Evolutionary conservation across 64 coral and sea anemone genomes (phyloP), one percentile per base, ranked within the genome.

Genomic region (Pocillopora damicornis): DNA sequence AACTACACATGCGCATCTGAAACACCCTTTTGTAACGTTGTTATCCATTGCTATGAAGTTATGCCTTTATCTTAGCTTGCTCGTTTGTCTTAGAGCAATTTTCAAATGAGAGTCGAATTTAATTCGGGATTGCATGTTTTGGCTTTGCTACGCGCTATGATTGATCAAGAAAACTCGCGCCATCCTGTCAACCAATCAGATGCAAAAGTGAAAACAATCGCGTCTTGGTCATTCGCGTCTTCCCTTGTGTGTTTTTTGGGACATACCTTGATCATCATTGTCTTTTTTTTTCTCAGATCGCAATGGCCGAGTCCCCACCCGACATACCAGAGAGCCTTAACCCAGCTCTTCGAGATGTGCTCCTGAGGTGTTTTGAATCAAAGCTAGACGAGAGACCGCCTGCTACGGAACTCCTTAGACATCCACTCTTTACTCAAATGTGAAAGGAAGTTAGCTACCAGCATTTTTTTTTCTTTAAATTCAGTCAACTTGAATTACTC

Each of bases 241-340:
- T 30, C 30, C 30, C 30, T 9, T 68, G 65, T 22, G 65, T 68
- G 62, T 68, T 15, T 8, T 22, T 68, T 68, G 65, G 23, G 18
- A 22, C 18, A 68, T 68, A 16, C 23, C 16, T 8, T 9, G 2
- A 68, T 22, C 23, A 22, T 4, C 23, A 7, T 72, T 14, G 9
- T 51, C 1, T 72, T 82, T 79, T n/a, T 72, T 86, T 73, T 87
- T 60, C 22, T 75, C 38, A 98, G 96, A 98, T 98, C 65, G 96
- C 96, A 0, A 95, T 93, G 66, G 88, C 96, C 22, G 92, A 86
- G 57, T 63, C 74, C 8, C 93, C 93, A 26, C 96, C 96, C 34
- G 96, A 98, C 20, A 98, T 98, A 58, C 96, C 96, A 9, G 90
- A 93, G 4, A 35, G 89, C 74, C 58, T 98, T 13, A 95, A 98